Conservation (phyloP, 2,113 vertebrate species). For the Eolophus roseicapilla region DNA sequence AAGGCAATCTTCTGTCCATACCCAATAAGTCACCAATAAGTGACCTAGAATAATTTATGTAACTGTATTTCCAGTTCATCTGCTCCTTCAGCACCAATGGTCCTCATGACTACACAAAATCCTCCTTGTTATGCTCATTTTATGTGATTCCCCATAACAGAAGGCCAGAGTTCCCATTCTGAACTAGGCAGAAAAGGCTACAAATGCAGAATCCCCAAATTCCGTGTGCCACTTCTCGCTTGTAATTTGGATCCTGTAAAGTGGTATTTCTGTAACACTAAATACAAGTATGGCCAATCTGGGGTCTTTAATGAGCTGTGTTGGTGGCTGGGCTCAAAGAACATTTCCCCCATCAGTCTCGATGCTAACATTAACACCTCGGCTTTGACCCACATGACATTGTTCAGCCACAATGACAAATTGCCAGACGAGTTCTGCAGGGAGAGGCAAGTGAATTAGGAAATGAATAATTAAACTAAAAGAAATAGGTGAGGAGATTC, state of each 20-base stretch:
- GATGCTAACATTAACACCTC: neutral
- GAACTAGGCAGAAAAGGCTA: rapidly evolving
- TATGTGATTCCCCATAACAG: rapidly evolving
- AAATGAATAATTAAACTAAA: conserved; percentile 36
- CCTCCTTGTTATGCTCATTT: rapidly evolving
- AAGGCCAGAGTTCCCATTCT: neutral
- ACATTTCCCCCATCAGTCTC: neutral
- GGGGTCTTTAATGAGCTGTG: neutral
- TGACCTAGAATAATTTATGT: rapidly evolving
- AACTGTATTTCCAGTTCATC: neutral
- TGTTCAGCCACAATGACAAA: neutral
- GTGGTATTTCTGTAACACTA: rapidly evolving
- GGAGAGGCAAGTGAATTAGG: neutral
- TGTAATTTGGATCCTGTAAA: rapidly evolving
- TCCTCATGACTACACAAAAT: rapidly evolving
- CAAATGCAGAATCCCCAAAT: rapidly evolving
- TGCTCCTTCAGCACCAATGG: rapidly evolving
- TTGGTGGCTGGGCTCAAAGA: neutral
- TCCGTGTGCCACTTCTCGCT: rapidly evolving
- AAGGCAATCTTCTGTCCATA: rapidly evolving
- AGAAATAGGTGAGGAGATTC: neutral
- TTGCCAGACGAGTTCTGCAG: neutral
- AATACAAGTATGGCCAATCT: rapidly evolving
- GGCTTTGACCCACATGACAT: neutral
- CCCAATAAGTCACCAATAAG: rapidly evolving